Base-by-base conservation (phyloP, 2,888 invertebrate species). In the Tenthredo notha region DNA sequence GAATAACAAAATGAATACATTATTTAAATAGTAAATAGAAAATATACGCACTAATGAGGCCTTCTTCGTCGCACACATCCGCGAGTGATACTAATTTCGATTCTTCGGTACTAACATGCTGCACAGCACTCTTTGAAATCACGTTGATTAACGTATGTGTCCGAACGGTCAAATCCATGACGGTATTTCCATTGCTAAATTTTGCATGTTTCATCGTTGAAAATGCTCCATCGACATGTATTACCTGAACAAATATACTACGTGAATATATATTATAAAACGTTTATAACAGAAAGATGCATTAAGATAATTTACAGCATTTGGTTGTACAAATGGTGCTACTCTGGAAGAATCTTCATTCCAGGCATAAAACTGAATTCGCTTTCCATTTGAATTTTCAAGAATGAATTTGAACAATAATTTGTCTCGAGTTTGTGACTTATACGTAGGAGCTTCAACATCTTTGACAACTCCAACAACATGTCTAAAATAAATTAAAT, bases 361-460 rank as follows among this genome's bases (percentile, higher is more conserved):
- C 70, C 37, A 72, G 2, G 70, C 70, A 37, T 33, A 72, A 12
- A 72, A 10, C 33, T 72, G 70, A 37, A 18, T 33, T 18, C 33
- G 70, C n/a, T 54, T 5, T 12, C 70, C 70, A 29, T 10, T 29
- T 15, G 2, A n/a, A 37, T 72, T 72, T 72, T 72, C 33, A 10
- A 72, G 6, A 12, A n/a, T 72, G n/a, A 72, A 72, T 72, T 72
- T 72, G 33, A 72, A 72, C 12, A 72, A n/a, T 37, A 72, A 37
- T 18, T 21, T 37, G 37, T 37, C 37, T 65, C n/a, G n/a, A 4
- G 12, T 72, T 37, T 15, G 37, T 72, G 15, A 29, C 33, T 72
- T 37, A 15, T 37, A 72, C 29, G 70, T 18, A 12, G 70, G 70
- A 12, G 70, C 33, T 72, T 72, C 70, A 18, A 72, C n/a, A n/a